These are phyloP conservation scores for Potamilus streckersoni DNA, from an alignment of 1,140 invertebrate genomes.

Conservation along the genomic window DNA sequence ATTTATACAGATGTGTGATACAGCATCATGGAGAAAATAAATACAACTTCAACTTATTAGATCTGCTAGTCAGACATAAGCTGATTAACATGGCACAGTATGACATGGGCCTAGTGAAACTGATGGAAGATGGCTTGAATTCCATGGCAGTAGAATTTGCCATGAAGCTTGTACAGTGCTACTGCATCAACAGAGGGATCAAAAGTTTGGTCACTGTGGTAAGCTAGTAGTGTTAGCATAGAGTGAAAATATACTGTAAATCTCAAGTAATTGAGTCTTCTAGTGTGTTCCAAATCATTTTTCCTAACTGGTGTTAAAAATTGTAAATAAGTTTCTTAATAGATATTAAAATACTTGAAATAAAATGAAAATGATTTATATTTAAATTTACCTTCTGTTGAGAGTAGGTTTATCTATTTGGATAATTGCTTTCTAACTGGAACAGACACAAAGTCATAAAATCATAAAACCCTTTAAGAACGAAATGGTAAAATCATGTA, in stretches of 20 bases:
- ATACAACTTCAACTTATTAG: constrained; percentile 92
- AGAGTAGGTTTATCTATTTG: no score
- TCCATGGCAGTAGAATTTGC: constrained; percentile 87
- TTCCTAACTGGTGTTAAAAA: no score
- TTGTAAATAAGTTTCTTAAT: no score
- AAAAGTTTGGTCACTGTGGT: constrained; percentile 82
- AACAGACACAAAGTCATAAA: no score
- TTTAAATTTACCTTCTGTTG: no score
- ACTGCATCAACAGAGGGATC: constrained; percentile 85
- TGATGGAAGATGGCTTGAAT: constrained; percentile 89
- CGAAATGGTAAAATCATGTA: no score
- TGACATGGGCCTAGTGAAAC: constrained; percentile 82
- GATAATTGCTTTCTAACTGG: no score
- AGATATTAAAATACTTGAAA: not conserved
- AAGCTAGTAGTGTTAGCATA: constrained; percentile 2
- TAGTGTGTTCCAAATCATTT: no score
- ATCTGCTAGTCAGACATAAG: constrained; percentile 83
- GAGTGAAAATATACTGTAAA: no score
- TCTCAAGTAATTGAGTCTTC: no score
- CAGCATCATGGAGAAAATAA: constrained; percentile 89
- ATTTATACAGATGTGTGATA: constrained; percentile 69
- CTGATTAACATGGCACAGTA: constrained; percentile 81
- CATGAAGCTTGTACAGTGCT: constrained; percentile 90
- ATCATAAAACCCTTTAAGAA: no score
- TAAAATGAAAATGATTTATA: no score